Conservation (phyloP, 1,140 invertebrate genomes). For the Nasonia vitripennis region DNA sequence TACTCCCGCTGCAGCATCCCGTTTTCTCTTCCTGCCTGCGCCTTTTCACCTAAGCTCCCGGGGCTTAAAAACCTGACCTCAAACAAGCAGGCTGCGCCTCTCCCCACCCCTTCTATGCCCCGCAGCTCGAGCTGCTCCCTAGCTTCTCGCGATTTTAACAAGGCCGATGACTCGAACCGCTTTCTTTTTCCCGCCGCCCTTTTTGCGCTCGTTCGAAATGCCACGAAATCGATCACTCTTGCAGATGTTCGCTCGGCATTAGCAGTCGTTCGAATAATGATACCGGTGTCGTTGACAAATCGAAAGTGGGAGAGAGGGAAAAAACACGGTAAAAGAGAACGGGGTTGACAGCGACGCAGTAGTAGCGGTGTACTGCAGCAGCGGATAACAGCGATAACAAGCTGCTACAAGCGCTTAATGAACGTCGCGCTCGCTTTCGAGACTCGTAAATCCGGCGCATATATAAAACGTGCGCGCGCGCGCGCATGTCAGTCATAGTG, state of each 20-base stretch:
- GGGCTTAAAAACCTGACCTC: constrained; percentile 62
- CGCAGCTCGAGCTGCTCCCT: background rate
- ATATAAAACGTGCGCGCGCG: background rate
- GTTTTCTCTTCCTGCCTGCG: background rate
- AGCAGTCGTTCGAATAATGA: background rate
- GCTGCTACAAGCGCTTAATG: constrained; percentile 2
- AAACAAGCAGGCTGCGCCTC: constrained; percentile 45
- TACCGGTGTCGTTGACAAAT: background rate
- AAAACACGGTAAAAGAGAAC: background rate
- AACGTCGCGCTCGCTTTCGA: background rate
- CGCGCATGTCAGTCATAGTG: background rate
- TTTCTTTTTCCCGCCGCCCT: background rate
- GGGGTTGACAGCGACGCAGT: background rate
- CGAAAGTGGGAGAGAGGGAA: background rate
- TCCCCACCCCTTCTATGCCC: background rate
- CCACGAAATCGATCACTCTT: background rate
- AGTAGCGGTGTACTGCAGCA: background rate
- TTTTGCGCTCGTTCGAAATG: too few species aligned
- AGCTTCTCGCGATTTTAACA: constrained; percentile 30
- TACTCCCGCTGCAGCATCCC: background rate
- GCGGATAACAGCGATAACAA: background rate
- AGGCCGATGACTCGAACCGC: background rate
- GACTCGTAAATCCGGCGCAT: background rate
- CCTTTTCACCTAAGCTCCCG: constrained; percentile 55
- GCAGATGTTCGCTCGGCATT: background rate